Evolutionary conservation across 2,797 vertebrate genomes (phyloP).

Genomic region (Syngnathus rostellatus): DNA sequence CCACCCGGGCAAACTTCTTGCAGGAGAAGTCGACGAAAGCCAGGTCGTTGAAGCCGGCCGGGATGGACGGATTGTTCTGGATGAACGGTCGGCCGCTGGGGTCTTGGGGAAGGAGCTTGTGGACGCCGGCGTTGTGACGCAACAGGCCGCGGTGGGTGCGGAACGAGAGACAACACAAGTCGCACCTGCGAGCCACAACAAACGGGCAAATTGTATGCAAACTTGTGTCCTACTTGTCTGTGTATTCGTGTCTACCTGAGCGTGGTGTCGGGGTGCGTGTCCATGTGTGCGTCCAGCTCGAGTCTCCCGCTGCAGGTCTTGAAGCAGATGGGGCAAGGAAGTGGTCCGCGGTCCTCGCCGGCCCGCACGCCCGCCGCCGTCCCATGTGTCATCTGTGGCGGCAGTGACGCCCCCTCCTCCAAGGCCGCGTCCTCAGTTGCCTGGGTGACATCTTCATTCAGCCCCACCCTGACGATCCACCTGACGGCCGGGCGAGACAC

Average conservation of each 20-base stretch:
- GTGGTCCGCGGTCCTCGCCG: conserved; percentile 70
- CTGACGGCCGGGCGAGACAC: too few species aligned
- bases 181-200: conserved; percentile 70
- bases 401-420: conserved; percentile 43
- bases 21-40: conserved; percentile 98
- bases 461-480: background rate
- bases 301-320: conserved; percentile 85
- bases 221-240: too few species aligned
- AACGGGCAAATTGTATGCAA: background rate
- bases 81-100: conserved; percentile 86
- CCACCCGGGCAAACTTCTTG: conserved; percentile 89
- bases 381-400: conserved; percentile 23
- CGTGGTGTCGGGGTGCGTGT: conserved; percentile 84
- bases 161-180: conserved; percentile 89
- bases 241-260: conserved; percentile 70
- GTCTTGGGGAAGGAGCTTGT: conserved; percentile 90
- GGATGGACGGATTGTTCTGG: conserved; percentile 95
- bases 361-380: conserved; percentile 57
- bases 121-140: conserved; percentile 86
- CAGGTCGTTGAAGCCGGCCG: conserved; percentile 91
- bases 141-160: conserved; percentile 90
- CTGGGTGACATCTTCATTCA: conserved; percentile 48
- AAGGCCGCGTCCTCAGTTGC: conserved; percentile 69
- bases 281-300: conserved; percentile 88
- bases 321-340: conserved; percentile 87